A percentile compares a stretch with the other conserved stretches of the same genome.
phyloP scores from a whole-genome alignment of 1,140 invertebrate genomes.

The Sitobion miscanthi region DNA sequence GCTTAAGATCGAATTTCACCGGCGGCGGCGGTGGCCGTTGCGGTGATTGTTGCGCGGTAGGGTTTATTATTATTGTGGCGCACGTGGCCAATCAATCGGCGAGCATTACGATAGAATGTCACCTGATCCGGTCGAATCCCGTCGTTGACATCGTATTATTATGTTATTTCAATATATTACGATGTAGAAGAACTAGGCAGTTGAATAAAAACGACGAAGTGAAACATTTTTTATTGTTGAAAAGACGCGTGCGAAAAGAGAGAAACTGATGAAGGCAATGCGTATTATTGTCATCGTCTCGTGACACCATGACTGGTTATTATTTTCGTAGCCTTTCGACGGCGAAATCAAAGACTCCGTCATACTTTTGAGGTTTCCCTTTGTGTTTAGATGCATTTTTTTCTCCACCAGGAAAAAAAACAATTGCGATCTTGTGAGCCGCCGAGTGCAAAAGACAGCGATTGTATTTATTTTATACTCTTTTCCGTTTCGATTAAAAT shows the following conservation, averaged over 20 bases:
- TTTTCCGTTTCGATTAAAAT: background rate
- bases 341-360: background rate
- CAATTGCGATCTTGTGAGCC: background rate
- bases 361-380: background rate
- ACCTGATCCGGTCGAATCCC: background rate
- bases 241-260: background rate
- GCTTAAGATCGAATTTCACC: background rate
- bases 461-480: background rate
- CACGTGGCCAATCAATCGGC: background rate
- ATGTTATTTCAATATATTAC: background rate
- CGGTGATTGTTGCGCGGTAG: background rate
- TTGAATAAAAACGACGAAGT: background rate
- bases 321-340: background rate
- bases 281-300: slow-evolving; percentile 5
- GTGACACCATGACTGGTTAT: background rate
- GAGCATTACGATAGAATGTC: background rate
- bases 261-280: background rate
- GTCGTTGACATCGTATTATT: background rate
- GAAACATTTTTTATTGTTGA: background rate
- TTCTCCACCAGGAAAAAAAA: background rate
- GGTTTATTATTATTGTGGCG: background rate
- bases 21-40: background rate
- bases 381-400: background rate
- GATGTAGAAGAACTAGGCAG: background rate
- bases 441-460: background rate